A percentile compares a stretch with the other conserved stretches of the same genome.
Evolutionary conservation across 2,113 vertebrate species (phyloP).

Genomic region (Pollachius pollachius): DNA sequence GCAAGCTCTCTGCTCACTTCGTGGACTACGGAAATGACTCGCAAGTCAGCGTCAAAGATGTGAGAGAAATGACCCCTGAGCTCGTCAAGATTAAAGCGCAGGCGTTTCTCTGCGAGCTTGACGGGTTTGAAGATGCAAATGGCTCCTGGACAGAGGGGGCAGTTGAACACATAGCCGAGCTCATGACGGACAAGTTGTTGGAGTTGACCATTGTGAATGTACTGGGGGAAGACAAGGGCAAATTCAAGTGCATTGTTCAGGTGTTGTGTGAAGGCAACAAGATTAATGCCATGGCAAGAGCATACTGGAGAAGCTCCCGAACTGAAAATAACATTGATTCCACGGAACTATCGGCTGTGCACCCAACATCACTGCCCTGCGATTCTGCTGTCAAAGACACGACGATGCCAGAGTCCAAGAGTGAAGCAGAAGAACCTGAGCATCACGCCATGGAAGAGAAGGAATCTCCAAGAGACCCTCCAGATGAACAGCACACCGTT

Average conservation of each 20-base stretch:
- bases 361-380: not conserved
- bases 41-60: conserved; percentile 52
- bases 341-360: not conserved
- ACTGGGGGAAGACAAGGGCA: conserved; percentile 23
- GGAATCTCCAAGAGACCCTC: not conserved
- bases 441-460: not conserved
- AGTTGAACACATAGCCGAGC: conserved; percentile 69
- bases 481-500: not conserved
- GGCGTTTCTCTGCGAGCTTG: conserved; percentile 85
- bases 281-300: conserved; percentile 80
- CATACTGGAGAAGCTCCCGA: conserved; percentile 62
- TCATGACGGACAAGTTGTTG: conserved; percentile 72
- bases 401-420: not conserved
- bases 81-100: conserved; percentile 74
- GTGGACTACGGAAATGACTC: conserved; percentile 87
- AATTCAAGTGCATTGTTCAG: conserved; percentile 69
- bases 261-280: conserved; percentile 70
- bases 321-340: conserved; percentile 11
- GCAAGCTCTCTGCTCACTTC: conserved; percentile 68
- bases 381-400: not conserved
- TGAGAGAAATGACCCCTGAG: conserved; percentile 71
- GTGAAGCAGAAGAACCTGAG: not conserved
- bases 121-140: conserved; percentile 73
- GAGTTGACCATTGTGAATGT: conserved; percentile 75
- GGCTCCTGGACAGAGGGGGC: conserved; percentile 77